Percentiles rank a stretch among this genome's conserved stretches.
Evolutionary conservation across 2,888 invertebrate genomes (phyloP).

Genomic region (Ditula angustiorana): DNA sequence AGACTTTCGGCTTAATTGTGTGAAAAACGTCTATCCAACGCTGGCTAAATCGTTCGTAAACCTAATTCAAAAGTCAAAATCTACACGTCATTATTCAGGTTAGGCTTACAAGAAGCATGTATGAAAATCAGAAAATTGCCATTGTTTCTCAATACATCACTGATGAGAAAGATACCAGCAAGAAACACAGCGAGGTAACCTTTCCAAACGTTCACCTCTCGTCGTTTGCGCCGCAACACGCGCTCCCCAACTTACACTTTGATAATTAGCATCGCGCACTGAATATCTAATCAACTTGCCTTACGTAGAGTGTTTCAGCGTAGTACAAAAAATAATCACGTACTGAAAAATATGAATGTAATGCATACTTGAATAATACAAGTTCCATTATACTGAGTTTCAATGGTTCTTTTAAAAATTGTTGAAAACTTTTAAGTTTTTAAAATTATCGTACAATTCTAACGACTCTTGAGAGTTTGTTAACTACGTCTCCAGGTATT

Average conservation of each 20-base stretch:
- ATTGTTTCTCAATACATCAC: too few relatives aligned
- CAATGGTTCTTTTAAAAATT: neutral
- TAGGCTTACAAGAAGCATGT: too few relatives aligned
- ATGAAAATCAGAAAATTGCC: too few relatives aligned
- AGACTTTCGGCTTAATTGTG: too few relatives aligned
- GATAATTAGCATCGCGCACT: slow-evolving; percentile 53
- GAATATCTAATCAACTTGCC: slow-evolving; percentile 47
- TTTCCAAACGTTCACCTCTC: neutral
- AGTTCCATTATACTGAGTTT: neutral
- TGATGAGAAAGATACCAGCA: too few relatives aligned
- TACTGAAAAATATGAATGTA: neutral
- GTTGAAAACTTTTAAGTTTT: neutral
- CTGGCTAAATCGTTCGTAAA: too few relatives aligned
- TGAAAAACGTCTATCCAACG: too few relatives aligned
- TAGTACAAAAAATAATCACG: neutral
- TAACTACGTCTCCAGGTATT: too few relatives aligned
- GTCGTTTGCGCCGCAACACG: slow-evolving; percentile 16
- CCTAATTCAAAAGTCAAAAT: too few relatives aligned
- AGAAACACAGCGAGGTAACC: too few relatives aligned
- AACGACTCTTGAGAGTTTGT: neutral
- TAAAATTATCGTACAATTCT: neutral
- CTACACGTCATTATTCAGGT: too few relatives aligned
- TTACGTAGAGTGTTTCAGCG: slow-evolving; percentile 29
- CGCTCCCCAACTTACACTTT: slow-evolving; percentile 43
- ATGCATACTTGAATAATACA: neutral